Evolutionary conservation across 2,888 invertebrate genomes (phyloP).

Genomic region (Netelia inedita): DNA sequence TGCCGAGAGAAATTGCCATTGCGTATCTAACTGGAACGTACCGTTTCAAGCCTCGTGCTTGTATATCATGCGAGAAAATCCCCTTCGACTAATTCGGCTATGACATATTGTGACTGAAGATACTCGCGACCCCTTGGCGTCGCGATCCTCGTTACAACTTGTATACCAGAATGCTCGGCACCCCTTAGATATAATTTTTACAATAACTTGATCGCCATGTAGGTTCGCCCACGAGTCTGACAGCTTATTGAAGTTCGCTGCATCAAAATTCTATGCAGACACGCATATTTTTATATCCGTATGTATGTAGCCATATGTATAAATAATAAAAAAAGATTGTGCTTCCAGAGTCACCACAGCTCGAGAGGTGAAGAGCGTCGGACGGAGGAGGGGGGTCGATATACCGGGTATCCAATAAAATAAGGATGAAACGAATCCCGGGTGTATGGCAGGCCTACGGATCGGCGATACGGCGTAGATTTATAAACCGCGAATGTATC

Average conservation of each 20-base stretch:
- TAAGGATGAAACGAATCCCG: too few species aligned
- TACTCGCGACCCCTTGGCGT: constrained; percentile 42
- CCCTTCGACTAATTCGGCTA: constrained; percentile 64
- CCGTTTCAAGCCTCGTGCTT: constrained; percentile 38
- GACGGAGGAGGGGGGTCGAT: too few species aligned
- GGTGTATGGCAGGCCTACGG: too few species aligned
- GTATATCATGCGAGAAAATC: constrained; percentile 25
- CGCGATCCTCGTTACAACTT: constrained; percentile 65
- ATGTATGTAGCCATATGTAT: background rate
- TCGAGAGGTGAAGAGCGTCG: too few species aligned
- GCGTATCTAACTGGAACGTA: constrained; percentile 63
- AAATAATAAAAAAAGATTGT: too few species aligned
- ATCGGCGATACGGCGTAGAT: too few species aligned
- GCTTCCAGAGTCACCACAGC: too few species aligned
- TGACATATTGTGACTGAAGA: constrained; percentile 72
- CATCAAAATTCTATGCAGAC: background rate
- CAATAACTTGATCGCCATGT: background rate
- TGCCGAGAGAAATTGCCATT: background rate
- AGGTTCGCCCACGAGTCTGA: background rate
- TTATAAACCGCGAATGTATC: too few species aligned
- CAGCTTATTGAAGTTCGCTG: background rate
- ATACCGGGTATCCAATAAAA: too few species aligned
- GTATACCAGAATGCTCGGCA: constrained; percentile 1
- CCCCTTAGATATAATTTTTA: constrained; percentile 1
- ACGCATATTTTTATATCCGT: background rate